Conservation (phyloP, 1,140 invertebrate genomes). For the Meloidogyne exigua region DNA sequence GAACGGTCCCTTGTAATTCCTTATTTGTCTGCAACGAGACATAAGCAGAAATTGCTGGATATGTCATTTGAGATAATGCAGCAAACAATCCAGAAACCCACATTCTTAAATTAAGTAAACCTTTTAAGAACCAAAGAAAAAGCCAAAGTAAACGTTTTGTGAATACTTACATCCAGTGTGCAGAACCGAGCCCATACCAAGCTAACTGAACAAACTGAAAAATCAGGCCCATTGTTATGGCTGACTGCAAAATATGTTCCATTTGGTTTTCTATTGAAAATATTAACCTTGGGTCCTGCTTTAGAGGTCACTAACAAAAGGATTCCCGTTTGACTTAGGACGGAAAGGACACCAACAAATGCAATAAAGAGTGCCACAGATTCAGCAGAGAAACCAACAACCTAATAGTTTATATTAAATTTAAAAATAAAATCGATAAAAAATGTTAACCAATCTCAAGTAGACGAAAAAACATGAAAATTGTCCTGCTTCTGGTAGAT, state of each 20-base stretch:
- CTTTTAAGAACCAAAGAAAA: slow-evolving; percentile 68
- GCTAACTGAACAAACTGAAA: slow-evolving; percentile 89
- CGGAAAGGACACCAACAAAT: slow-evolving; percentile 90
- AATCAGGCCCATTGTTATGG: slow-evolving; percentile 90
- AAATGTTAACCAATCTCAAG: slow-evolving; percentile 77
- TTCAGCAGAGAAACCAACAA: slow-evolving; percentile 90
- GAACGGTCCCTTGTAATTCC: slow-evolving; percentile 94
- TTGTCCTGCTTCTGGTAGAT: slow-evolving; percentile 93
- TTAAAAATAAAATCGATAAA: slow-evolving; percentile 27
- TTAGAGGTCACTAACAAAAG: slow-evolving; percentile 84
- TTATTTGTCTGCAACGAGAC: slow-evolving; percentile 89
- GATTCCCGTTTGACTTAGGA: slow-evolving; percentile 81
- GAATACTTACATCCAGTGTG: slow-evolving; percentile 66
- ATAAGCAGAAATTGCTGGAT: slow-evolving; percentile 98
- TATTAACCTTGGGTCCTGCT: slow-evolving; percentile 90
- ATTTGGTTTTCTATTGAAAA: slow-evolving; percentile 74
- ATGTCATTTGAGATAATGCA: slow-evolving; percentile 85
- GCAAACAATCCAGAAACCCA: slow-evolving; percentile 94
- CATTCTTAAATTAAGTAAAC: slow-evolving; percentile 80
- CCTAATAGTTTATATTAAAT: slow-evolving; percentile 63
- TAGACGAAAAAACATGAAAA: slow-evolving; percentile 99
- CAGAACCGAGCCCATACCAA: slow-evolving; percentile 89
- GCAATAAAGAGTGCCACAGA: slow-evolving; percentile 97
- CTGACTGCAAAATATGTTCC: slow-evolving; percentile 92
- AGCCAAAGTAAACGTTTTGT: background rate